These are phyloP conservation scores for Heliconius aoede DNA, from an alignment of 2,888 invertebrate genomes.

Conservation along the genomic window DNA sequence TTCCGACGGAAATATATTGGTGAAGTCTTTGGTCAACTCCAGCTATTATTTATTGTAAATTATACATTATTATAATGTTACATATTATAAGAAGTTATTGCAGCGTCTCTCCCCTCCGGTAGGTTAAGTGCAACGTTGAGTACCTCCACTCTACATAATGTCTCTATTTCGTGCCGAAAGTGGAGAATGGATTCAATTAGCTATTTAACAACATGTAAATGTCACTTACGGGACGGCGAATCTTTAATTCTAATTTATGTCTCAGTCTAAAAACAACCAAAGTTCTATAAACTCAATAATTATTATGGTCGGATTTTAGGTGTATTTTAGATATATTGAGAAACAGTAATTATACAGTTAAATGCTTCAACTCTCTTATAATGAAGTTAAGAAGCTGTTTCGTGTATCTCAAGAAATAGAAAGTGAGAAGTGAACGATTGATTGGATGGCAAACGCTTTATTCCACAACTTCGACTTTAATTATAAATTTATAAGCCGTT, in stretches of 20 bases:
- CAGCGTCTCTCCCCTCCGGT: too few relatives aligned
- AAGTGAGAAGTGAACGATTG: conserved; percentile 10
- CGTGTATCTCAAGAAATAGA: background rate
- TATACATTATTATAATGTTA: background rate
- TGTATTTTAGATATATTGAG: background rate
- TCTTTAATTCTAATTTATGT: too few relatives aligned
- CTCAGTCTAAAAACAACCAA: background rate
- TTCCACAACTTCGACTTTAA: conserved; percentile 19
- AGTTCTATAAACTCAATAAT: conserved; percentile 15
- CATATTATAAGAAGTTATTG: too few relatives aligned
- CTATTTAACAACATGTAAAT: too few relatives aligned
- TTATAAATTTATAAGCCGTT: background rate
- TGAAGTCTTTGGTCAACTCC: background rate
- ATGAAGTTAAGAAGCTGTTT: conserved; percentile 20
- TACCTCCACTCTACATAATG: too few relatives aligned
- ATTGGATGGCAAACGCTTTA: conserved; percentile 4
- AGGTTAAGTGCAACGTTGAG: too few relatives aligned
- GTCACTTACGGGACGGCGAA: too few relatives aligned
- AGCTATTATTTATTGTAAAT: background rate
- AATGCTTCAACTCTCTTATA: conserved; percentile 8
- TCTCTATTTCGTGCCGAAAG: too few relatives aligned
- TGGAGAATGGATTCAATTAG: too few relatives aligned
- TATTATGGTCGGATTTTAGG: background rate
- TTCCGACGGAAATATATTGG: background rate
- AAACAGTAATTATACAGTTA: background rate